Base-by-base conservation (phyloP, 1,140 invertebrate genomes). In the Caenorhabditis inopinata region DNA sequence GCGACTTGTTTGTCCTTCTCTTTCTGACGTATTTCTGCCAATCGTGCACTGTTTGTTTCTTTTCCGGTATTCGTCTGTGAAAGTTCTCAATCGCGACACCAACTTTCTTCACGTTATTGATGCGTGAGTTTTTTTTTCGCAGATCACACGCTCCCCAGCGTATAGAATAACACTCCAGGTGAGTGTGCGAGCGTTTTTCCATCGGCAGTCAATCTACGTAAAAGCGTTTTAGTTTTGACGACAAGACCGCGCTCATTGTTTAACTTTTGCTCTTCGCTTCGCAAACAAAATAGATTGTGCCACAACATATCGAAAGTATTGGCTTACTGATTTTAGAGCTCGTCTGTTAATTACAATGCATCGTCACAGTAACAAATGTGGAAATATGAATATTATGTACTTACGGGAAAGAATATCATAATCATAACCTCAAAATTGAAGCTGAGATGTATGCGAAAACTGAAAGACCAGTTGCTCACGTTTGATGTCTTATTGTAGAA, bases 1-100 rank as follows among this genome's bases (percentile, higher is more conserved):
- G n/a, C 27, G 32, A 25, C 58, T 29, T 68, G 58, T 68, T 68
- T 68, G 58, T 68, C 58, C 58, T 68, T 42, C 6, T 5, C 58
- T 68, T 38, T 68, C 58, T 68, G 58, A 68, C 58, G 58, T 68
- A 68, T 68, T 68, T 68, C 58, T 38, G 58, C 32, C 58, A 68
- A 68, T 68, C 38, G 58, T 68, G 58, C 58, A 21, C 14, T 68
- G 32, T 68, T 68, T 68, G 58, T 68, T 68, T 68, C 58, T 68
- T 68, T 68, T 68, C 58, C 58, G 58, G 58, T 68, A 68, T 68
- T 68, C 53, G 58, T 68, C 58, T 68, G 32, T 25, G 51, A 58
- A 18, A 68, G 58, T 68, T 68, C 58, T 68, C n/a, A 21, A 42
- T 68, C 25, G 25, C 2, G 12, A 32, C 51, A 29, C 51, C 25